These are phyloP conservation scores for Chiloscyllium plagiosum DNA, from an alignment of 2,113 vertebrate species.

Conservation along the genomic window DNA sequence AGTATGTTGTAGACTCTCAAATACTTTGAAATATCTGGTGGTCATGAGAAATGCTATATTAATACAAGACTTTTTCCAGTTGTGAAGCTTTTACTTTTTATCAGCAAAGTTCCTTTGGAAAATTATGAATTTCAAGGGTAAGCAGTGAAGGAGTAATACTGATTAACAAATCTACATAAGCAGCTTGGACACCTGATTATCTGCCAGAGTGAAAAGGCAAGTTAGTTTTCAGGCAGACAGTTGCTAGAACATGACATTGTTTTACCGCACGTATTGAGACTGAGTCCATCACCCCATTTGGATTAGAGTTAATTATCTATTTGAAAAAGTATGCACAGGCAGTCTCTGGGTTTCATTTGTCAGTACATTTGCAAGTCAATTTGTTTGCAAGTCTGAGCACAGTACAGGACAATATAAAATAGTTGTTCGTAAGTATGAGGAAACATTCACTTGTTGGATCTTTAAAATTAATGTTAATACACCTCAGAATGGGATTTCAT, in stretches of 20 bases:
- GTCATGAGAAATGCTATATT: too few species aligned
- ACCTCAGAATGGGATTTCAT: too few species aligned
- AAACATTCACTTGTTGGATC: too few species aligned
- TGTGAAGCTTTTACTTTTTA: not conserved
- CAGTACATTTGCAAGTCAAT: too few species aligned
- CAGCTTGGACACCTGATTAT: not conserved
- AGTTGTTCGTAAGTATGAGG: too few species aligned
- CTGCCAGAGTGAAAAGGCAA: not conserved
- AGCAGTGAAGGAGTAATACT: not conserved
- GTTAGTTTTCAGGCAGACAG: not conserved
- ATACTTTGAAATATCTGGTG: too few species aligned
- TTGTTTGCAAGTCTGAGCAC: too few species aligned
- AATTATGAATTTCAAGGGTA: not conserved
- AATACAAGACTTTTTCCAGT: too few species aligned
- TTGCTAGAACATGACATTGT: not conserved
- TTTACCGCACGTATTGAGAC: not conserved
- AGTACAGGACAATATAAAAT: too few species aligned
- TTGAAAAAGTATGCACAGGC: not conserved
- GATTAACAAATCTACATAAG: not conserved
- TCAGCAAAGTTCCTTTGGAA: not conserved
- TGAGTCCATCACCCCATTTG: not conserved
- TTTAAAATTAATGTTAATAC: too few species aligned
- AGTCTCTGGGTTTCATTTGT: too few species aligned
- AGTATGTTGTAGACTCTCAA: too few species aligned
- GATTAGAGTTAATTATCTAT: not conserved